A percentile compares a stretch with the other conserved stretches of the same genome.
phyloP scores from a whole-genome alignment of 2,113 vertebrate genomes.

The Baryphthengus martii region DNA sequence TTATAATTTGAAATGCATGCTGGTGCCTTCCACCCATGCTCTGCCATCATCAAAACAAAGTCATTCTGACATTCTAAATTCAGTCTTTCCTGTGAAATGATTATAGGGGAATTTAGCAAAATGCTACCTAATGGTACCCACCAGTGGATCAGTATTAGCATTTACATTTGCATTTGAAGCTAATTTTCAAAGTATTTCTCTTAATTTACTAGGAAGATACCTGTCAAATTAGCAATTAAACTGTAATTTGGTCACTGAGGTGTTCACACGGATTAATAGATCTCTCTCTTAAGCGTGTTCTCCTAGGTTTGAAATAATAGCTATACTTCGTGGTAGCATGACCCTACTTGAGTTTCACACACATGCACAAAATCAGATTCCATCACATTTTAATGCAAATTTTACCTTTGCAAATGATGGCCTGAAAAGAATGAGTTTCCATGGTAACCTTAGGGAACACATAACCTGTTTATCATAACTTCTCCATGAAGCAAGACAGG shows the following conservation, averaged over 20 bases:
- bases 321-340: constrained; percentile 63
- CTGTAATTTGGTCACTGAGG: constrained; percentile 67
- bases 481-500: constrained; percentile 68
- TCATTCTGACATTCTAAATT: neutral
- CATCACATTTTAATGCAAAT: constrained; percentile 82
- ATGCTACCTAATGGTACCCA: neutral
- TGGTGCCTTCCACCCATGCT: neutral
- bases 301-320: constrained; percentile 72
- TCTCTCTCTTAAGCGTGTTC: constrained; percentile 43
- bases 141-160: constrained; percentile 28
- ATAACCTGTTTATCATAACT: constrained; percentile 80
- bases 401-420: constrained; percentile 80
- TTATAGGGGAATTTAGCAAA: constrained; percentile 21
- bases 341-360: constrained; percentile 72
- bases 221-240: constrained; percentile 66
- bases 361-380: constrained; percentile 74
- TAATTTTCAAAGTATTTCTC: constrained; percentile 62
- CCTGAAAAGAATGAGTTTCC: constrained; percentile 80
- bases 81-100: neutral
- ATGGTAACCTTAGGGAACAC: constrained; percentile 78
- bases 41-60: neutral
- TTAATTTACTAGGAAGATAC: constrained; percentile 49
- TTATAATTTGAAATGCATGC: neutral
- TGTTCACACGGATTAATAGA: constrained; percentile 73
- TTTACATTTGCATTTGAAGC: constrained; percentile 46